Conservation (phyloP, 2,888 invertebrate genomes). For the Mesorhabditis spiculigera region DNA sequence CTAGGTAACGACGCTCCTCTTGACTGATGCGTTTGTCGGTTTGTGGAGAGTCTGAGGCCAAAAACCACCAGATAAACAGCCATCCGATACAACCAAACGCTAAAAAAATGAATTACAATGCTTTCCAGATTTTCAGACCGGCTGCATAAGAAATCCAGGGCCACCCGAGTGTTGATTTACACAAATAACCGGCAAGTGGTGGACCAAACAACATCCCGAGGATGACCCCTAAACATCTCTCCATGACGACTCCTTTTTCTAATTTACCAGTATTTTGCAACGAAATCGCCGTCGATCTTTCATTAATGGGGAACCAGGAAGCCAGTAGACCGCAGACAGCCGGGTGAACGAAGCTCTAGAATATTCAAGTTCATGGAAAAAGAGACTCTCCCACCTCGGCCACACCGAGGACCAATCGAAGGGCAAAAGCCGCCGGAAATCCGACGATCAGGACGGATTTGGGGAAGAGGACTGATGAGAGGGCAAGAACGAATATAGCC, state of each 20-base stretch:
- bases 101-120: background rate
- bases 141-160: background rate
- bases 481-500: too few species aligned
- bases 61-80: background rate
- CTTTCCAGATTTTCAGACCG: background rate
- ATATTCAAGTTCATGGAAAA: too few species aligned
- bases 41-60: background rate
- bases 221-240: background rate
- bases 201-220: background rate
- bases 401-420: background rate
- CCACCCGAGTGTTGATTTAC: background rate
- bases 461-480: background rate
- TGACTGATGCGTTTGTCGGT: too few species aligned
- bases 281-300: background rate
- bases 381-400: background rate
- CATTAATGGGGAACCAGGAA: background rate
- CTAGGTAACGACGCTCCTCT: too few species aligned
- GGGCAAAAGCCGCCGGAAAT: background rate
- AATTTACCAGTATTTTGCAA: constrained; percentile 2
- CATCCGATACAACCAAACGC: background rate
- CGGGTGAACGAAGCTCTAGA: background rate
- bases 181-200: background rate
- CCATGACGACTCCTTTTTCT: too few species aligned
- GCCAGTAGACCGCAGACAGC: background rate
- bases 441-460: background rate